Percentiles rank a stretch among this genome's conserved stretches.
These are phyloP conservation scores for Alligator mississippiensis DNA, from an alignment of 2,113 vertebrate species.

Conservation along the genomic window DNA sequence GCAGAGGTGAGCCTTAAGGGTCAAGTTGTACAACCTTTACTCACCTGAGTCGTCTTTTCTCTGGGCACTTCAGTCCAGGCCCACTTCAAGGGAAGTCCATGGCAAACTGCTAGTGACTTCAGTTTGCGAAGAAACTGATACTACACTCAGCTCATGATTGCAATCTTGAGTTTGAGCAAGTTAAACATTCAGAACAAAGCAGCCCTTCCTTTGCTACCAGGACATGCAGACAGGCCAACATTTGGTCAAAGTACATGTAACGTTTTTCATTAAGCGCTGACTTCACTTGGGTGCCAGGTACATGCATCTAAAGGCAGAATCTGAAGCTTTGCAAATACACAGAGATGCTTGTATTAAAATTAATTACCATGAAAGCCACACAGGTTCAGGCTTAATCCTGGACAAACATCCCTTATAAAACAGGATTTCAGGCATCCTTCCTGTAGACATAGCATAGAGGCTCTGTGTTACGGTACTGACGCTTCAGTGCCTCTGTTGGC, in stretches of 20 bases:
- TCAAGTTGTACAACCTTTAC: background rate
- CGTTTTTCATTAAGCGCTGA: background rate
- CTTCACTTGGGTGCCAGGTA: background rate
- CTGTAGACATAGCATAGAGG: background rate
- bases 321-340: slow-evolving; percentile 33
- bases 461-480: background rate
- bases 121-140: background rate
- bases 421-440: slow-evolving; percentile 29
- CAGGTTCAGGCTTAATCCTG: slow-evolving; percentile 20
- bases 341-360: slow-evolving; percentile 44
- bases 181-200: background rate
- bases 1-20: background rate
- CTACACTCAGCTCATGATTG: background rate
- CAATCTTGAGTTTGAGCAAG: background rate
- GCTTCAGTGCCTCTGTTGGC: slow-evolving; percentile 15
- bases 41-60: background rate
- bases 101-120: background rate
- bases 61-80: background rate
- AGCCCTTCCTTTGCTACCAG: background rate
- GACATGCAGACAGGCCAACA: background rate
- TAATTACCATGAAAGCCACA: slow-evolving; percentile 53
- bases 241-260: slow-evolving; percentile 2
- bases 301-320: background rate
- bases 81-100: background rate
- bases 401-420: slow-evolving; percentile 10